Conservation (phyloP, 2,797 vertebrate genomes). For the Sylvia borin region DNA sequence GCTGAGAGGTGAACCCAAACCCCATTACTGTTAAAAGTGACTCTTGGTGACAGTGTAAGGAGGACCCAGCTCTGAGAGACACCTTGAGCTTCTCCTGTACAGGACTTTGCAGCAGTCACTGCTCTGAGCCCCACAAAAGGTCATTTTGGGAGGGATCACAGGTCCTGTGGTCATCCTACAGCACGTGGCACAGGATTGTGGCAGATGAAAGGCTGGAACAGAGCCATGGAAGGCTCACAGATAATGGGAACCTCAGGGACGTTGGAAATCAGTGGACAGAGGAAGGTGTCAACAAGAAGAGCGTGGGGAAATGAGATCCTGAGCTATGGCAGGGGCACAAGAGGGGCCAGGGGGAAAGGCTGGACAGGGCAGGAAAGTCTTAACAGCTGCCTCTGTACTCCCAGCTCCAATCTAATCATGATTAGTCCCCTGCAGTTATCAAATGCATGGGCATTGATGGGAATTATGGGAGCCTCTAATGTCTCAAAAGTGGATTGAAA, state of each 20-base stretch:
- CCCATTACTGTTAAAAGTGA: background rate
- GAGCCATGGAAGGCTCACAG: background rate
- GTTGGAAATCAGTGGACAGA: background rate
- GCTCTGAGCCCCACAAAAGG: background rate
- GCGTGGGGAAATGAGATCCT: background rate
- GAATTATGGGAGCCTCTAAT: background rate
- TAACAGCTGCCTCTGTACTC: background rate
- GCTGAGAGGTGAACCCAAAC: background rate
- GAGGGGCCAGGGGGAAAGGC: background rate
- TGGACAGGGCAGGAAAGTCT: background rate
- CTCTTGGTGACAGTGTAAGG: background rate
- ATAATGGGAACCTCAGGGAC: background rate
- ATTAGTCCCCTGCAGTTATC: background rate
- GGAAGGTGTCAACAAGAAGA: background rate
- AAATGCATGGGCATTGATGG: background rate
- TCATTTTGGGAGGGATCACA: background rate
- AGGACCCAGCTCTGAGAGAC: background rate
- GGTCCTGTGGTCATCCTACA: rapidly evolving
- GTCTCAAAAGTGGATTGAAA: background rate
- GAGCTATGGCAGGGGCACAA: background rate
- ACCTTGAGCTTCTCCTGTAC: background rate
- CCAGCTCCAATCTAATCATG: background rate
- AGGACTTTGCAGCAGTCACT: background rate
- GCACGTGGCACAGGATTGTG: too few relatives aligned
- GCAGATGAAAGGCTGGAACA: background rate